Percentiles rank a stretch among this genome's conserved stretches.
phyloP scores from a whole-genome alignment of 2,797 vertebrate species.

The Xenopus petersii region DNA sequence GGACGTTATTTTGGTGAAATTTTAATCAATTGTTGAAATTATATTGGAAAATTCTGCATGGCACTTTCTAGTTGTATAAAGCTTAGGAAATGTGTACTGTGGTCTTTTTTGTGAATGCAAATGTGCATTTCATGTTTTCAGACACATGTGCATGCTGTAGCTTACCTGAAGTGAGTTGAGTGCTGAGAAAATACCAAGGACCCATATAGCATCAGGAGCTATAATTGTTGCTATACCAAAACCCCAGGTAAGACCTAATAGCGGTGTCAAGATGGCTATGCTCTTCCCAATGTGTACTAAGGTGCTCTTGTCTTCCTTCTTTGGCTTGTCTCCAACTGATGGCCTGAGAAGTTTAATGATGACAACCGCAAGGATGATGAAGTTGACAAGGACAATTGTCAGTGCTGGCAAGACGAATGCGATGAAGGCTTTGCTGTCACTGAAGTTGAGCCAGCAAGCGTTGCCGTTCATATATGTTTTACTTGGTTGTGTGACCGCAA shows the following conservation, averaged over 20 bases:
- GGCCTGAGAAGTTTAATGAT: slow-evolving; percentile 80
- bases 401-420: slow-evolving; percentile 80
- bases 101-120: too few relatives aligned
- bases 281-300: slow-evolving; percentile 79
- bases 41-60: too few relatives aligned
- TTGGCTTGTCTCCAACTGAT: slow-evolving; percentile 68
- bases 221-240: slow-evolving; percentile 76
- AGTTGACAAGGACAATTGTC: slow-evolving; percentile 75
- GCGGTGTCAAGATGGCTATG: slow-evolving; percentile 80
- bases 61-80: too few relatives aligned
- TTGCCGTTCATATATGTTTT: slow-evolving; percentile 62
- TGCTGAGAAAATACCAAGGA: slow-evolving; percentile 64
- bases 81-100: too few relatives aligned
- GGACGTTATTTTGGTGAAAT: too few relatives aligned
- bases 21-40: too few relatives aligned
- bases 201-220: slow-evolving; percentile 46
- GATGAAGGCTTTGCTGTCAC: slow-evolving; percentile 74
- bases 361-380: slow-evolving; percentile 74
- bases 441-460: slow-evolving; percentile 84
- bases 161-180: slow-evolving; percentile 74
- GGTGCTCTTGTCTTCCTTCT: slow-evolving; percentile 71
- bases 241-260: slow-evolving; percentile 87
- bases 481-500: slow-evolving; percentile 73
- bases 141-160: too few relatives aligned
- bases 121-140: too few relatives aligned